phyloP scores from a whole-genome alignment of 2,797 vertebrate genomes.

The Acanthornis magna region DNA sequence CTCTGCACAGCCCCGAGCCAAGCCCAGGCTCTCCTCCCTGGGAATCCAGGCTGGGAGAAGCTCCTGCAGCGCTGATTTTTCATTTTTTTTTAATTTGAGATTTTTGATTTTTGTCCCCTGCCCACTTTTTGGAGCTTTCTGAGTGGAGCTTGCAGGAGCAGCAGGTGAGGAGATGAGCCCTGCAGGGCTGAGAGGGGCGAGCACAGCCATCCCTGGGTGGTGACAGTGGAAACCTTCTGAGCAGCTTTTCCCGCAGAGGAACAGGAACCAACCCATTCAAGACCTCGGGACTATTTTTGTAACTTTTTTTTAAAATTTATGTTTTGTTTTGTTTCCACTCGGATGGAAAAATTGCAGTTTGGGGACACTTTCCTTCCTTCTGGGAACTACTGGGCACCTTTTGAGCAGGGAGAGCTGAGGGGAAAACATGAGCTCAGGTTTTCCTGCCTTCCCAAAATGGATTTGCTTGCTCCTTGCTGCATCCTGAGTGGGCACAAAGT shows the following conservation, averaged over 20 bases:
- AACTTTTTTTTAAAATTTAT: neutral
- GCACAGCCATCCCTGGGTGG: neutral
- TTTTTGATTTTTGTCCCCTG: fast-evolving
- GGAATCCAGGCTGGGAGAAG: neutral
- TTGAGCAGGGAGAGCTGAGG: neutral
- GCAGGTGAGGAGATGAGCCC: neutral
- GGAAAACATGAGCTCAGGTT: constrained; percentile 15
- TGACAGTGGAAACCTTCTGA: neutral
- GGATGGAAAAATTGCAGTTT: neutral
- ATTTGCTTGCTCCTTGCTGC: neutral
- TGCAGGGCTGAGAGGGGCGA: neutral
- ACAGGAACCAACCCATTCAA: neutral
- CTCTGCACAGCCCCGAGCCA: neutral
- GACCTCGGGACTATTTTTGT: neutral
- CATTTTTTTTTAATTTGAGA: too few relatives aligned
- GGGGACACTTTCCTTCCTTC: neutral
- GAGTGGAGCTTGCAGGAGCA: neutral
- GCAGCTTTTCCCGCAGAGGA: neutral
- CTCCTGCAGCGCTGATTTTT: fast-evolving
- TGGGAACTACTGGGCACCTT: neutral
- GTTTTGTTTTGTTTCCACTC: neutral
- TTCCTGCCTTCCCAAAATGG: neutral
- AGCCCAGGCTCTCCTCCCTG: neutral
- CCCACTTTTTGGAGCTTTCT: fast-evolving
- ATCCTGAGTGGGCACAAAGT: fast-evolving